Evolutionary conservation across 1,140 invertebrate species (phyloP), one percentile per base, ranked within the genome.

Genomic region (Ruditapes philippinarum): DNA sequence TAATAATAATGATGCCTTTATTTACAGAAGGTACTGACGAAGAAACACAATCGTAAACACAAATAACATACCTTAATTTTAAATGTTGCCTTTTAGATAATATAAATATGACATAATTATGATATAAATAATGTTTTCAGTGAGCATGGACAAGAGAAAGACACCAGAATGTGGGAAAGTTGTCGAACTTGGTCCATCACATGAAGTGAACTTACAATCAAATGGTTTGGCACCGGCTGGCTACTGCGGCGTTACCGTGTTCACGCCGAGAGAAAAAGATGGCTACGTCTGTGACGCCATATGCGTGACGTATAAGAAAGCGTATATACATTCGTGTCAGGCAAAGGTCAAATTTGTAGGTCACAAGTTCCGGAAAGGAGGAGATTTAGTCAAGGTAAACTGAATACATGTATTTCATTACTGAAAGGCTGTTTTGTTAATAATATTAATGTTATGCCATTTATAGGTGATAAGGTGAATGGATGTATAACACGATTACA

Each of bases 271-370:
- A 33, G 76, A 62, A 45, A 60, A 78, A 22, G 57, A 54, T 31
- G 70, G 78, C 11, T 80, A 88, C 85, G 68, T 54, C 40, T 88
- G 85, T 38, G 85, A 88, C 42, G 85, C 74, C n/a, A n/a, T 88
- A 14, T 88, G 85, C 33, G 74, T 88, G 0, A 88, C 60, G 38
- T 88, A 60, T 40, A 88, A 88, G 54, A 68, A 60, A 14, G 85
- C 76, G 19, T 79, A 57, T 33, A 80, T 88, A 38, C 11, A 19
- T 0, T 65, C 57, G 2, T 88, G 85, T 54, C 57, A 88, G 38
- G 45, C 70, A 4, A 88, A 88, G 45, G 38, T 88, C 36, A 88
- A 88, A 62, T 88, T 88, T 51, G 40, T 88, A n/a, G 85, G 85
- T 49, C 85, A 88, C 62, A 79, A 49, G 25, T 88, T 88, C 76